Base-by-base conservation (phyloP, 2,113 vertebrate species). In the Oenanthe melanoleuca region DNA sequence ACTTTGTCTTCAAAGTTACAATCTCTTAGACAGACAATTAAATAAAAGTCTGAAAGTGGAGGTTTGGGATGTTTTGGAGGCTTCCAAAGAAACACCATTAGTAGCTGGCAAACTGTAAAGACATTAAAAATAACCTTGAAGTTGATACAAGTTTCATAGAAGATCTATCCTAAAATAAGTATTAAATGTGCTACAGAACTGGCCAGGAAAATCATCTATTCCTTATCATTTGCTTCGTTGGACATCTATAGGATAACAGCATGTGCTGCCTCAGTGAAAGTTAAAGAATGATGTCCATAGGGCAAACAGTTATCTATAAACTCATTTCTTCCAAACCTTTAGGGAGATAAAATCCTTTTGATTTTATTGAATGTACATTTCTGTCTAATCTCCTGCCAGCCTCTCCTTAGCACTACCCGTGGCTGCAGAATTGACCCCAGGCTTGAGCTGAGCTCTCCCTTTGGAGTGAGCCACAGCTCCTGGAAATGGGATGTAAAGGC, bases 381-480 rank as follows among this genome's bases (percentile, higher is more conserved):
- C 93, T 95, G 74, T 89, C 85, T 97, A 95, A 96, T 96, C 92
- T 94, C 85, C 93, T 95, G 69, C 45, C 81, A 95, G 59, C 67
- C 78, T 65, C 82, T 96, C 83, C 96, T 98, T 87, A 97, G 90
- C 60, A 88, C 97, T 92, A 97, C 84, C 8, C 15, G 86, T 34
- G 88, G 92, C 93, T 98, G 96, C 84, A 97, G 95, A 69, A 97
- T 91, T 84, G 97, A 98, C 97, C 96, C 96, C 8, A 15, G 77
- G 42, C 71, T 97, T 79, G 96, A 97, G 89, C 86, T 97, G 69
- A 81, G 88, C 86, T 97, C 96, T 97, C 95, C 97, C 45, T 97
- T 95, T 63, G 80, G 92, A 86, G 95, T 80, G 11, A 94, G 42
- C 96, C 73, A 1, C 56, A 96, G 40, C 92, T 98, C 94, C 80